These are phyloP conservation scores for Pristionchus fissidentatus DNA, from an alignment of 2,888 invertebrate genomes.

Conservation along the genomic window DNA sequence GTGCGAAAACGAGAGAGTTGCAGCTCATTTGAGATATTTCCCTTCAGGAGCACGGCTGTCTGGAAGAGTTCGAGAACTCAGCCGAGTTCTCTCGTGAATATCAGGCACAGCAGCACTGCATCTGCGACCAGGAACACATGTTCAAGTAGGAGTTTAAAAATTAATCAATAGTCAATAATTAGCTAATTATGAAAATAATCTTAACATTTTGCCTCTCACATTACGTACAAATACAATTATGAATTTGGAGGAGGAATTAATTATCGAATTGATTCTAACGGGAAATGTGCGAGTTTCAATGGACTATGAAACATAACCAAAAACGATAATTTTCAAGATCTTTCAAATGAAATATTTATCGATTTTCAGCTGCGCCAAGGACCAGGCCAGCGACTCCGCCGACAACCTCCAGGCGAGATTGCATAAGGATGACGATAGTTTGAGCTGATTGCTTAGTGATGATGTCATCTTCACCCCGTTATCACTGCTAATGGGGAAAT, in stretches of 20 bases:
- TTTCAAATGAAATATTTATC: not conserved
- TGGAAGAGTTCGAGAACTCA: slow-evolving; percentile 47
- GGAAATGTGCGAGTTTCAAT: no score
- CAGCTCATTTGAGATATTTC: no score
- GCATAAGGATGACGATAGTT: no score
- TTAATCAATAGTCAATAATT: not conserved
- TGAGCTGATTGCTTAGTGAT: not conserved
- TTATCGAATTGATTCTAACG: no score
- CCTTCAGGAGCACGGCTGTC: slow-evolving; percentile 43
- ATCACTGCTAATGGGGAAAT: no score
- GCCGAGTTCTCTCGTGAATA: slow-evolving; percentile 94
- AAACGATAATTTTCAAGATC: no score
- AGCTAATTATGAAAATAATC: not conserved
- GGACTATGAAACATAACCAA: no score
- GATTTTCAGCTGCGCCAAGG: slow-evolving; percentile 62
- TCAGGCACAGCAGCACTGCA: slow-evolving; percentile 92
- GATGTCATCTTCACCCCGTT: no score
- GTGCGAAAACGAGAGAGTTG: no score
- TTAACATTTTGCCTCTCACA: not conserved
- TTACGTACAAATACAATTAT: no score
- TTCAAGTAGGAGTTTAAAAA: slow-evolving; percentile 66
- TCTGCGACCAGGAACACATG: slow-evolving; percentile 96
- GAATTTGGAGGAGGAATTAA: no score
- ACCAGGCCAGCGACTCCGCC: slow-evolving; percentile 61
- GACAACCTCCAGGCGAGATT: slow-evolving; percentile 50